Evolutionary conservation across 2,888 invertebrate genomes (phyloP).

Genomic region (Drosophila tripunctata): DNA sequence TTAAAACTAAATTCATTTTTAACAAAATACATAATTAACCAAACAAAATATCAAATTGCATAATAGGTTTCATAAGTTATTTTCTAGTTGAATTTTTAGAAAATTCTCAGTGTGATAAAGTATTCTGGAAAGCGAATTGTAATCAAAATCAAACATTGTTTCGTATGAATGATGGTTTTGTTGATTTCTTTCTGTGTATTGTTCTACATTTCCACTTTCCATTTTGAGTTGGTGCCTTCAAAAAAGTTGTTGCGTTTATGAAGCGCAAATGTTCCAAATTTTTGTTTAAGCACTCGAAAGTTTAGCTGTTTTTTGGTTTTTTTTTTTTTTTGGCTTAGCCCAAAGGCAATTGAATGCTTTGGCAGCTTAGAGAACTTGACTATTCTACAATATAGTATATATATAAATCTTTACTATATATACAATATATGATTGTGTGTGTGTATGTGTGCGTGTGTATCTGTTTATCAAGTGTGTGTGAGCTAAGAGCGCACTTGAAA

Average conservation of each 20-base stretch:
- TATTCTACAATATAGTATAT: not conserved
- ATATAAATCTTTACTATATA: slow-evolving; percentile 6
- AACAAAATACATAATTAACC: too few relatives aligned
- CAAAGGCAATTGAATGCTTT: slow-evolving; percentile 31
- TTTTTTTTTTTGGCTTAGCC: slow-evolving; percentile 4
- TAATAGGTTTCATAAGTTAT: too few relatives aligned
- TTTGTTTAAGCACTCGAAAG: slow-evolving; percentile 33
- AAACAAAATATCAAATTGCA: too few relatives aligned
- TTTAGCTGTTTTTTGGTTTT: slow-evolving; percentile 9
- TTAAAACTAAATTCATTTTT: too few relatives aligned
- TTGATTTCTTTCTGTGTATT: too few relatives aligned
- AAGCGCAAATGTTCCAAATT: slow-evolving; percentile 33
- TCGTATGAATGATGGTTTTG: too few relatives aligned
- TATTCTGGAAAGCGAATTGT: too few relatives aligned
- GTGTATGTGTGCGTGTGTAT: slow-evolving; percentile 14
- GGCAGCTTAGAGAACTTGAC: slow-evolving; percentile 16
- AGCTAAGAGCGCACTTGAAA: slow-evolving; percentile 37
- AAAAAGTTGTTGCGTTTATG: slow-evolving; percentile 28
- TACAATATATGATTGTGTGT: not conserved
- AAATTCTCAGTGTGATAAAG: too few relatives aligned
- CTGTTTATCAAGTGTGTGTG: slow-evolving; percentile 34
- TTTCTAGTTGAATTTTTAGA: too few relatives aligned
- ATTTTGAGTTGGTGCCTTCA: not conserved
- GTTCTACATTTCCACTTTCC: not conserved
- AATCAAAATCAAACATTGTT: too few relatives aligned